Evolutionary conservation across 1,140 invertebrate species (phyloP).

Genomic region (Hormaphis cornu): DNA sequence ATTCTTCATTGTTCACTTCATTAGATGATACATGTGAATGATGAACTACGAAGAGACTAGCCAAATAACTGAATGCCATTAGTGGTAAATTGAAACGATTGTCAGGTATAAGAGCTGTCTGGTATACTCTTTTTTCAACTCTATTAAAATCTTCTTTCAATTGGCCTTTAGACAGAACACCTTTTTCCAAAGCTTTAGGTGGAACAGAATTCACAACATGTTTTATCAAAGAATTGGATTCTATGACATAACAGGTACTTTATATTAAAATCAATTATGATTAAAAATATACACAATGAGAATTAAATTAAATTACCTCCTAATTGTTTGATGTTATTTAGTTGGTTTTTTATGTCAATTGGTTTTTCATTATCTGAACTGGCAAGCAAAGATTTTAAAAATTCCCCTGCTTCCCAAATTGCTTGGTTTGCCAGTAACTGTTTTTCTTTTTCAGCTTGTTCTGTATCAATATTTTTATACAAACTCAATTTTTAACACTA

Average conservation of each 20-base stretch:
- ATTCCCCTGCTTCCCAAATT: constrained; percentile 4
- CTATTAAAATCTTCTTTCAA: constrained; percentile 74
- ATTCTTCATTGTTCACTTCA: constrained; percentile 58
- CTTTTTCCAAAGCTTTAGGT: constrained; percentile 60
- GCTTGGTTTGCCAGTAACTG: background rate
- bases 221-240: background rate
- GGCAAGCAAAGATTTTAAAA: background rate
- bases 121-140: constrained; percentile 44
- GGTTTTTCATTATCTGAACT: constrained; percentile 5
- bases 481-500: background rate
- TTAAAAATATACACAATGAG: background rate
- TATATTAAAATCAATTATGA: background rate
- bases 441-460: background rate
- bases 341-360: background rate
- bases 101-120: constrained; percentile 42
- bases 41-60: constrained; percentile 60
- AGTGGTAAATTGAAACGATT: constrained; percentile 61
- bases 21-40: constrained; percentile 55
- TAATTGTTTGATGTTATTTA: constrained; percentile 17
- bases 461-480: background rate
- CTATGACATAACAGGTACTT: background rate
- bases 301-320: background rate
- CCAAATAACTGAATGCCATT: constrained; percentile 80
- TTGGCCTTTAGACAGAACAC: constrained; percentile 75
- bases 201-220: constrained; percentile 53